Percentiles rank a stretch among this genome's conserved stretches.
phyloP scores from a whole-genome alignment of 1,140 invertebrate genomes.

The Akabosia matsudoensis region DNA sequence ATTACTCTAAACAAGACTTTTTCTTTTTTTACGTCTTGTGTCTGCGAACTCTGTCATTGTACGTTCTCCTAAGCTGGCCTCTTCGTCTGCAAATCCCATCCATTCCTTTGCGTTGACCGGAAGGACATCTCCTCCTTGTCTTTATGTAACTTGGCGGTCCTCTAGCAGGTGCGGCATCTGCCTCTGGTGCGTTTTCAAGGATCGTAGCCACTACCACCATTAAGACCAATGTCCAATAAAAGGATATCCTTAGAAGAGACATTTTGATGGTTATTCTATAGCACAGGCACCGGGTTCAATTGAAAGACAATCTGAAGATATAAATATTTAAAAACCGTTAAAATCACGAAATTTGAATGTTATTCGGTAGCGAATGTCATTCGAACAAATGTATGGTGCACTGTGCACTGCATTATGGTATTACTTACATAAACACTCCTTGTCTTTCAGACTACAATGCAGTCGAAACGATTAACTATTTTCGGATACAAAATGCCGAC shows the following conservation, averaged over 20 bases:
- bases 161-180: slow-evolving; percentile 19
- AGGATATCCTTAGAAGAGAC: slow-evolving; percentile 22
- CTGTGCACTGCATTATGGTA: too few species aligned
- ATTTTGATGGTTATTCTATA: slow-evolving; percentile 12
- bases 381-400: too few species aligned
- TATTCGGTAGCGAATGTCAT: too few species aligned
- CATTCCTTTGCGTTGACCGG: slow-evolving; percentile 20
- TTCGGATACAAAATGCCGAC: too few species aligned
- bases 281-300: too few species aligned
- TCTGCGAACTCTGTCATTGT: not conserved
- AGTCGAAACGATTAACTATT: too few species aligned
- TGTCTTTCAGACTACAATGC: too few species aligned
- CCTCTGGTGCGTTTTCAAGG: slow-evolving; percentile 15
- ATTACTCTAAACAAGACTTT: too few species aligned
- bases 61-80: not conserved
- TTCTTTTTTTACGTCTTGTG: slow-evolving; percentile 8
- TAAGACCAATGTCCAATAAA: not conserved
- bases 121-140: not conserved
- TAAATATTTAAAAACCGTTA: too few species aligned
- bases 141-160: slow-evolving; percentile 23
- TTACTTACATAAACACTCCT: too few species aligned
- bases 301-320: not conserved
- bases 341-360: too few species aligned
- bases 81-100: slow-evolving; percentile 20
- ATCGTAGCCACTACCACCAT: slow-evolving; percentile 18